Percentiles rank a stretch among this genome's conserved stretches.
Conservation (phyloP, 2,113 vertebrate genomes). For the Vulpes ferrilata region DNA sequence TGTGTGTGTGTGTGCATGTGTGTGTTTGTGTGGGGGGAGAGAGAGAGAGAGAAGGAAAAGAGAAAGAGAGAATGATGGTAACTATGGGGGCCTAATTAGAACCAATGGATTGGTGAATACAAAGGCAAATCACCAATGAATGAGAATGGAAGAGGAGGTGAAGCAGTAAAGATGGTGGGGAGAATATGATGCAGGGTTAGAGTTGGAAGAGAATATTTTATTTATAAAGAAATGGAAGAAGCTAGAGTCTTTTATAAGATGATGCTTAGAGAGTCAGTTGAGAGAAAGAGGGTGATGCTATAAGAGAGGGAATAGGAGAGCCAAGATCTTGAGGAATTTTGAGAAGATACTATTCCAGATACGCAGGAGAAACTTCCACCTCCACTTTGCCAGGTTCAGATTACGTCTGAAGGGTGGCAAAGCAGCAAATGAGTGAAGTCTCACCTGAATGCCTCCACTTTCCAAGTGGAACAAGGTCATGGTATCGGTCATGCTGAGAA, state of each 20-base stretch:
- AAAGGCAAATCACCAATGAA: background rate
- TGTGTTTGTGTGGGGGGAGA: background rate
- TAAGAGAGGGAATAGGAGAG: background rate
- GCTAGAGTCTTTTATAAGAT: background rate
- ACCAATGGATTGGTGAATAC: background rate
- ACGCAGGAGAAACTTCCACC: background rate
- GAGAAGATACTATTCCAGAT: background rate
- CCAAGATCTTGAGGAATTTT: background rate
- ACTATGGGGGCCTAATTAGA: conserved; percentile 8
- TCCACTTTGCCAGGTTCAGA: conserved; percentile 21
- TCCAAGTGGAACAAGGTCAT: background rate
- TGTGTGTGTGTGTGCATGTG: background rate
- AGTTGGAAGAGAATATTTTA: background rate
- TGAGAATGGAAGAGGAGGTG: background rate
- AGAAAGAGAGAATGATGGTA: background rate
- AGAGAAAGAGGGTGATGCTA: background rate
- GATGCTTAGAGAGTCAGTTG: background rate
- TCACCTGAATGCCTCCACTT: conserved; percentile 3
- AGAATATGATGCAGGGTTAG: background rate
- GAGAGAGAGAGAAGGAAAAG: background rate
- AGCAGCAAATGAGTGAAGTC: background rate
- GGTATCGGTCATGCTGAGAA: background rate
- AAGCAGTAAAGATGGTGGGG: background rate
- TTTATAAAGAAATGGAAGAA: conserved; percentile 16
- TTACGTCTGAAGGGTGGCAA: conserved; percentile 2